phyloP scores from a whole-genome alignment of 2,113 vertebrate genomes.

The Siniperca chuatsi region DNA sequence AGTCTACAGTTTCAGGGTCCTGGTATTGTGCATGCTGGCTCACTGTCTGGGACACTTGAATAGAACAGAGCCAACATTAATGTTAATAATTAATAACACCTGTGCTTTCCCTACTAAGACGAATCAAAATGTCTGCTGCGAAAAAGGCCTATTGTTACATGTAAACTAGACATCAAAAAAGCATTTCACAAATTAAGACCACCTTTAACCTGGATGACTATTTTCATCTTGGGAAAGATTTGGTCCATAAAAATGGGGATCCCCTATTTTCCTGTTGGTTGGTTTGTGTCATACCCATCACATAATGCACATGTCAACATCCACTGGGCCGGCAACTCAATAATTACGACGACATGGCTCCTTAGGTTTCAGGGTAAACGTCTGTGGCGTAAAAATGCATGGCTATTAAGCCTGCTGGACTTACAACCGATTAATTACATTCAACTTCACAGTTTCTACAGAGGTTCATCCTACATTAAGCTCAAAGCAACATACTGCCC shows the following conservation, averaged over 20 bases:
- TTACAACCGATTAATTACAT: constrained; percentile 34
- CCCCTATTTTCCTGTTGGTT: background rate
- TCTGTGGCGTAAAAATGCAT: constrained; percentile 22
- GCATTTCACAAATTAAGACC: background rate
- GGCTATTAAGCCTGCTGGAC: constrained; percentile 16
- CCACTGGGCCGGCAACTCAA: background rate
- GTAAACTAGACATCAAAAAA: background rate
- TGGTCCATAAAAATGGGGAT: background rate
- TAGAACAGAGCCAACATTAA: background rate
- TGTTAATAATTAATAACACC: background rate
- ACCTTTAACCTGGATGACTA: background rate
- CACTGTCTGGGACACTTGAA: background rate
- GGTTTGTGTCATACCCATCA: background rate
- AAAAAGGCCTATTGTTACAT: background rate
- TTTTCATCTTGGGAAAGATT: background rate
- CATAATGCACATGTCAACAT: background rate
- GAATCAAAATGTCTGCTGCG: background rate
- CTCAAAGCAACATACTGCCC: constrained; percentile 27
- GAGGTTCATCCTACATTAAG: constrained; percentile 4
- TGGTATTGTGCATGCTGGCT: background rate
- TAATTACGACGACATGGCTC: constrained; percentile 19
- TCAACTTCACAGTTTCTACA: constrained; percentile 3
- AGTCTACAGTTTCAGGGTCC: background rate
- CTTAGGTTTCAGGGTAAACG: constrained; percentile 35
- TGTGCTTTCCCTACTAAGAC: background rate